Evolutionary conservation across 2,113 vertebrate species (phyloP).

Genomic region (Epinephelus lanceolatus): DNA sequence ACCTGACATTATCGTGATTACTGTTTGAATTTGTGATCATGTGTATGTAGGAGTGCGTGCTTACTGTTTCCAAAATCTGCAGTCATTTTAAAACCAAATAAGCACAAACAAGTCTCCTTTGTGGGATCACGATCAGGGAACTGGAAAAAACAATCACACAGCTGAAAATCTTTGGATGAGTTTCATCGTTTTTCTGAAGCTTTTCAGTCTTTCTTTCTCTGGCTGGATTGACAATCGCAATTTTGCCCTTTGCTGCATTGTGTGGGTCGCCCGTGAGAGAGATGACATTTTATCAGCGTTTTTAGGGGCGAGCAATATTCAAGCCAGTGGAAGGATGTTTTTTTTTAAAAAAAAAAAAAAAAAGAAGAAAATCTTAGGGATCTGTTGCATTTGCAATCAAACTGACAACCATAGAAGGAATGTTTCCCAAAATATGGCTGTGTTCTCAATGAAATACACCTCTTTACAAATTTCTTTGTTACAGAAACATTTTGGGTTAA

Average conservation of each 20-base stretch:
- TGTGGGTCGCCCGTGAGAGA: slow-evolving; percentile 38
- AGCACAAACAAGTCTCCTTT: slow-evolving; percentile 72
- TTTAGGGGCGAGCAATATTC: slow-evolving; percentile 67
- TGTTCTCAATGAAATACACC: slow-evolving; percentile 27
- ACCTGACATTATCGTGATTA: slow-evolving; percentile 4
- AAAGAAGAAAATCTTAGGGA: slow-evolving; percentile 28
- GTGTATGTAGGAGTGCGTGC: slow-evolving; percentile 50
- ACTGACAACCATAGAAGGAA: slow-evolving; percentile 32
- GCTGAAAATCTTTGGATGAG: slow-evolving; percentile 50
- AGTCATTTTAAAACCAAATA: slow-evolving; percentile 68
- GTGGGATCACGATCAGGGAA: slow-evolving; percentile 74
- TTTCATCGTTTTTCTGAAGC: slow-evolving; percentile 6
- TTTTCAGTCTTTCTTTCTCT: slow-evolving; percentile 52
- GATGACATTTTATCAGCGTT: slow-evolving; percentile 24
- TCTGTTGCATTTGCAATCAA: slow-evolving; percentile 71
- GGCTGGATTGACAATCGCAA: slow-evolving; percentile 78
- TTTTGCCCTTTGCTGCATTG: slow-evolving; percentile 53
- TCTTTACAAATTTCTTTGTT: slow-evolving; percentile 11
- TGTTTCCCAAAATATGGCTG: slow-evolving; percentile 13
- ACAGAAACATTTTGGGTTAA: slow-evolving; percentile 31
- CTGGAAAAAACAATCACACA: slow-evolving; percentile 71
- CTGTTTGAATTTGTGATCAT: slow-evolving; percentile 34
- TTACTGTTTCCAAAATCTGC: slow-evolving; percentile 57
- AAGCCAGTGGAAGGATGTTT: slow-evolving; percentile 53
- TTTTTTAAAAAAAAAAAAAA: too few species aligned